phyloP scores from a whole-genome alignment of 2,797 vertebrate genomes.

The Sparus aurata region DNA sequence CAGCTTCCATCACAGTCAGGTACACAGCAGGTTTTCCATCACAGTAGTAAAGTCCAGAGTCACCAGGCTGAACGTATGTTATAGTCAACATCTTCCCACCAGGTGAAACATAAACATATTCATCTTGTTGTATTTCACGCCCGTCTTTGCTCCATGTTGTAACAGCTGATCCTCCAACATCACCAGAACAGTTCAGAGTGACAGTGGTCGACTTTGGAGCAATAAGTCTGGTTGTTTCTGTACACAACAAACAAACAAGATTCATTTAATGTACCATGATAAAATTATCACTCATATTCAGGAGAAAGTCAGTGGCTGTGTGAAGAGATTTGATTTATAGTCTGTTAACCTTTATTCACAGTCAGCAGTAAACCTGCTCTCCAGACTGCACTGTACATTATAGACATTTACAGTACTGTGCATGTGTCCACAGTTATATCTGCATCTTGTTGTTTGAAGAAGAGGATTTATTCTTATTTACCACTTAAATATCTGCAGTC shows the following conservation, averaged over 20 bases:
- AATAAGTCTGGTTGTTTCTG: neutral
- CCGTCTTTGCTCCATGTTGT: neutral
- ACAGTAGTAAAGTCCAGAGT: constrained; percentile 26
- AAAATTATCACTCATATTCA: no score
- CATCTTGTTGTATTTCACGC: accelerated
- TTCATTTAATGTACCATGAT: neutral
- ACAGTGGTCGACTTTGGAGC: neutral
- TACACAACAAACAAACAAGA: neutral
- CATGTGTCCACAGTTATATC: no score
- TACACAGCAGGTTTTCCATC: neutral
- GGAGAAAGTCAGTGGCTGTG: neutral
- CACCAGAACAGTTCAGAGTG: constrained; percentile 6
- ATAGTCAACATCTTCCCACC: neutral
- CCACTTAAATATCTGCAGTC: no score
- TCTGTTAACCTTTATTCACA: no score
- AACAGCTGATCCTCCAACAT: neutral
- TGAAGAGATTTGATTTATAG: no score
- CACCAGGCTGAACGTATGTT: accelerated
- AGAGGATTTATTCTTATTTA: no score
- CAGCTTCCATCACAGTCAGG: neutral
- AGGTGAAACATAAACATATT: accelerated
- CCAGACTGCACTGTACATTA: no score
- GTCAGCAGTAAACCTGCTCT: no score
- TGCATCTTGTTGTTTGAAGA: no score
- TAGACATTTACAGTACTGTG: no score